Percentiles rank a stretch among this genome's conserved stretches.
Evolutionary conservation across 53 echinoderm and acorn worm species (phyloP).

Genomic region (Antedon mediterranea): DNA sequence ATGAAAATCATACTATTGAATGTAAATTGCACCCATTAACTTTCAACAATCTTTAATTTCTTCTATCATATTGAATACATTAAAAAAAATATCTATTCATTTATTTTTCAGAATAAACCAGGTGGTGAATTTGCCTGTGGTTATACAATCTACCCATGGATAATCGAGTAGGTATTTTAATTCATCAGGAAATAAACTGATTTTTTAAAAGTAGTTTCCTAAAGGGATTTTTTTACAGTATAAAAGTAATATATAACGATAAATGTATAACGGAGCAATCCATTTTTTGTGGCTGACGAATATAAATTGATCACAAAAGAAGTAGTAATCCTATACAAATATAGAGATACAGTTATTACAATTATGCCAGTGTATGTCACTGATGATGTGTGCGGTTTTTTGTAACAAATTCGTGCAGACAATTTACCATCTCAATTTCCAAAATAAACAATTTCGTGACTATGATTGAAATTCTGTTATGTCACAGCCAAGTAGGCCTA

Average conservation of each 20-base stretch:
- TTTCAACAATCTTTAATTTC: background rate
- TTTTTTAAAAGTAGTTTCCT: too few relatives aligned
- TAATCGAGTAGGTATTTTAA: background rate
- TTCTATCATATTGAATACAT: background rate
- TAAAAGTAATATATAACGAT: too few relatives aligned
- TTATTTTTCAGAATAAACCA: background rate
- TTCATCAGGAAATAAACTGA: too few relatives aligned
- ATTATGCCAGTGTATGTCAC: too few relatives aligned
- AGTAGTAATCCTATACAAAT: too few relatives aligned
- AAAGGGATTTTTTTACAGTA: too few relatives aligned
- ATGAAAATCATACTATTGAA: conserved; percentile 1
- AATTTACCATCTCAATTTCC: background rate
- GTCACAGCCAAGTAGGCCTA: background rate
- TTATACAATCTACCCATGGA: background rate
- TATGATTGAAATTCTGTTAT: background rate
- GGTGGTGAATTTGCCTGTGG: background rate
- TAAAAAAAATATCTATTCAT: background rate
- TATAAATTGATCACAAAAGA: too few relatives aligned
- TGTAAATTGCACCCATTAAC: background rate
- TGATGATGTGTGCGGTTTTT: too few relatives aligned
- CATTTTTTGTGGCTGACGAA: too few relatives aligned
- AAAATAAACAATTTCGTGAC: background rate
- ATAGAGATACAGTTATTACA: too few relatives aligned
- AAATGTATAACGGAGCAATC: too few relatives aligned
- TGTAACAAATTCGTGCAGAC: too few relatives aligned